phyloP scores from a whole-genome alignment of 2,888 invertebrate species.

The Tiphia femorata region DNA sequence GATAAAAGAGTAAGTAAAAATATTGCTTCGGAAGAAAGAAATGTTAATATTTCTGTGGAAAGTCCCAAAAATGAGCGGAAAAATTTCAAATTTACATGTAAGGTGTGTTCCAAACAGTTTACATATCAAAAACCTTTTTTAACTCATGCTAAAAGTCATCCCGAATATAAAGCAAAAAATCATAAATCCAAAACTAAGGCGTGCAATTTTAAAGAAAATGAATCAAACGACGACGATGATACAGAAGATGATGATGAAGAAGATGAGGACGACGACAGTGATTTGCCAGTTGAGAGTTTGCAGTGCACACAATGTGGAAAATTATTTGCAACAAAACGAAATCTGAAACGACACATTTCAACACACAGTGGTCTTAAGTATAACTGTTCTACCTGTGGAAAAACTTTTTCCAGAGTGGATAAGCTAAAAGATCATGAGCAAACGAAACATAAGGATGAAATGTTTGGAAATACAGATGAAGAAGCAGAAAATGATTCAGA shows the following conservation, averaged over 20 bases:
- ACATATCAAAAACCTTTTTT: slow-evolving; percentile 59
- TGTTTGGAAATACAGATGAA: slow-evolving; percentile 53
- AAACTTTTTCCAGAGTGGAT: slow-evolving; percentile 60
- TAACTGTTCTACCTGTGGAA: slow-evolving; percentile 56
- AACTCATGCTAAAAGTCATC: slow-evolving; percentile 56
- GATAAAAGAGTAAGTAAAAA: slow-evolving; percentile 23
- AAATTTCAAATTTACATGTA: slow-evolving; percentile 51
- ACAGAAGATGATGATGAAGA: slow-evolving; percentile 45
- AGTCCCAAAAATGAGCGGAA: slow-evolving; percentile 36
- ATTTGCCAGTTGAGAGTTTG: slow-evolving; percentile 52
- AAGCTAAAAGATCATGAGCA: slow-evolving; percentile 63
- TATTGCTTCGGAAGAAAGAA: slow-evolving; percentile 19
- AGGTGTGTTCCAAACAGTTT: slow-evolving; percentile 59
- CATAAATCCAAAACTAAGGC: slow-evolving; percentile 7
- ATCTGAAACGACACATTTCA: slow-evolving; percentile 60
- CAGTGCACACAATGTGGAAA: slow-evolving; percentile 63
- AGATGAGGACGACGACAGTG: slow-evolving; percentile 40
- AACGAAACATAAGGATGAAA: slow-evolving; percentile 58
- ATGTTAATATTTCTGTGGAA: slow-evolving; percentile 7
- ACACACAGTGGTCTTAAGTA: slow-evolving; percentile 62
- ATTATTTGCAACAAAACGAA: slow-evolving; percentile 59
- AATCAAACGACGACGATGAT: slow-evolving; percentile 36
- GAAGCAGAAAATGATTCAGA: slow-evolving; percentile 56
- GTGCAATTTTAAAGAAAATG: background rate
- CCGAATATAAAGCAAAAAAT: slow-evolving; percentile 43